A percentile compares a stretch with the other conserved stretches of the same genome.
phyloP scores from a whole-genome alignment of 37 sponge, comb jelly and placozoan species.

The Ianthella basta region DNA sequence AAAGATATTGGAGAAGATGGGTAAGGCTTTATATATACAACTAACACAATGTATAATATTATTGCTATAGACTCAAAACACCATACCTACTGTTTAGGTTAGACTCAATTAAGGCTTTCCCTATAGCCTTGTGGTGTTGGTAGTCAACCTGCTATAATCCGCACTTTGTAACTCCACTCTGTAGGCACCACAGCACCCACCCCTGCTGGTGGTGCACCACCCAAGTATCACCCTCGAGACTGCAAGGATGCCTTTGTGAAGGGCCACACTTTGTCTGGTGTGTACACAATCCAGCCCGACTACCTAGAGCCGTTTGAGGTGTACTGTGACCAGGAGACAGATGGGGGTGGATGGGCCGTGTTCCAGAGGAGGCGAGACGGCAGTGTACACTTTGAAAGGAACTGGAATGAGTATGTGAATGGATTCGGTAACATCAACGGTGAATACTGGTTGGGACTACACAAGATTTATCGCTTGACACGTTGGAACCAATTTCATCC shows the following conservation, averaged over 20 bases:
- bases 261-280: neutral
- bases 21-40: too few species aligned
- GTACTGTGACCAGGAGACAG: constrained; percentile 28
- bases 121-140: too few species aligned
- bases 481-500: neutral
- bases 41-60: too few species aligned
- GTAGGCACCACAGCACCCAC: too few species aligned
- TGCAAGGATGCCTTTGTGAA: neutral
- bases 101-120: too few species aligned
- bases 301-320: neutral
- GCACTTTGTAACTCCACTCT: too few species aligned
- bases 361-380: constrained; percentile 27
- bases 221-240: neutral
- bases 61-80: too few species aligned
- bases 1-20: too few species aligned
- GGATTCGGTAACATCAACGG: constrained; percentile 4
- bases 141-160: too few species aligned
- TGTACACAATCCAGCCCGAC: constrained; percentile 15
- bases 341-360: constrained; percentile 34
- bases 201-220: neutral
- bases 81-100: too few species aligned
- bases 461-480: neutral
- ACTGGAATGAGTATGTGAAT: neutral
- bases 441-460: constrained; percentile 32
- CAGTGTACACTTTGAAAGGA: neutral